Percentiles rank a stretch among this genome's conserved stretches.
Conservation (phyloP, 2,797 vertebrate genomes). For the Phalanger gymnotis region DNA sequence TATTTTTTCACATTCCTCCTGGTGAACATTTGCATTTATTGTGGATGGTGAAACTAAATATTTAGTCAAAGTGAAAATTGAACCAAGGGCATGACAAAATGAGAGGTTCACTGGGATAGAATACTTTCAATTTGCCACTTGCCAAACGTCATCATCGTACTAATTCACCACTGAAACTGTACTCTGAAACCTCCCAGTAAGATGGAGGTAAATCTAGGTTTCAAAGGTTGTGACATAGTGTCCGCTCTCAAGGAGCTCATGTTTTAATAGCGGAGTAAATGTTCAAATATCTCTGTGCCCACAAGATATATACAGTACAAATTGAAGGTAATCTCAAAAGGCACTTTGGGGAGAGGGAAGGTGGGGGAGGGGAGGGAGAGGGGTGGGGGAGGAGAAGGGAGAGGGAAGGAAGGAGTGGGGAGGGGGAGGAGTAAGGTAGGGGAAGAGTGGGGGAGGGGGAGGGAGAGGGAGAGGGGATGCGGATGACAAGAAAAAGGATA, state of each 20-base stretch:
- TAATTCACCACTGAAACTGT: not conserved
- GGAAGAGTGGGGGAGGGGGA: too few relatives aligned
- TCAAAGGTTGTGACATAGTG: not conserved
- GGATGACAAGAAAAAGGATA: not conserved
- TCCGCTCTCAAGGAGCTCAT: not conserved
- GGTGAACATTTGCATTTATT: not conserved
- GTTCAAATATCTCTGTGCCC: not conserved
- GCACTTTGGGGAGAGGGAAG: not conserved
- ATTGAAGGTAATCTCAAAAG: not conserved
- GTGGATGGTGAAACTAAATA: not conserved
- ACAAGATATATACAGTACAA: not conserved
- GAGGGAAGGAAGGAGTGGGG: not conserved
- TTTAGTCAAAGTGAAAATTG: not conserved
- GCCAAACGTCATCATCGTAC: not conserved
- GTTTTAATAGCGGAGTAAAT: not conserved
- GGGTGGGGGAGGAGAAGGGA: not conserved
- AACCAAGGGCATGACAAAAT: not conserved
- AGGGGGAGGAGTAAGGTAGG: not conserved
- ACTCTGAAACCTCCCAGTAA: not conserved
- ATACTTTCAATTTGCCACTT: not conserved
- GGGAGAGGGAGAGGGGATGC: too few relatives aligned
- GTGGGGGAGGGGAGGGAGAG: not conserved
- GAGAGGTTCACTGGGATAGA: not conserved
- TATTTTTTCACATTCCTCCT: not conserved
- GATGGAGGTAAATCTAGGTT: not conserved